Conservation (phyloP, 2,888 invertebrate genomes). For the Amiota communis region DNA sequence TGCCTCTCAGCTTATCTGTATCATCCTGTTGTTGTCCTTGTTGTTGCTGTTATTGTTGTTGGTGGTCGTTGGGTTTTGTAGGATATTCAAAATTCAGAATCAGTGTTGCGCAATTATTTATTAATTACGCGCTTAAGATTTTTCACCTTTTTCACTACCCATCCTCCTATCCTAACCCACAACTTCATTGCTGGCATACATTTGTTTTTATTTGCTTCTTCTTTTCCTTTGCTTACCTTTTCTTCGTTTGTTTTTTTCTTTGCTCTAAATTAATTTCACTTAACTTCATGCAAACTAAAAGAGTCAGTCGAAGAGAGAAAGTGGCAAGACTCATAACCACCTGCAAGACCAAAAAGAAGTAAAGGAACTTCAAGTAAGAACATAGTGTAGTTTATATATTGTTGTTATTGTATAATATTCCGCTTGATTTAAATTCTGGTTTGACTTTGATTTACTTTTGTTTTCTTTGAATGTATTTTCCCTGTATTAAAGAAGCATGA, state of each 20-base stretch:
- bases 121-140: slow-evolving; percentile 51
- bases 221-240: too few relatives aligned
- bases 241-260: not conserved
- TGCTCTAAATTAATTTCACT: slow-evolving; percentile 42
- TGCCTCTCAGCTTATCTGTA: too few relatives aligned
- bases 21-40: too few relatives aligned
- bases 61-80: not conserved
- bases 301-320: too few relatives aligned
- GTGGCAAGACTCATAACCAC: not conserved
- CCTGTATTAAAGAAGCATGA: not conserved
- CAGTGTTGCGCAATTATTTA: slow-evolving; percentile 54
- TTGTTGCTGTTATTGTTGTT: not conserved
- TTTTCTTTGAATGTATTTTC: too few relatives aligned
- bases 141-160: slow-evolving; percentile 18
- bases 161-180: not conserved
- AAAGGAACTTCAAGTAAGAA: too few relatives aligned
- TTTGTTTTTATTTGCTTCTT: not conserved
- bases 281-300: not conserved
- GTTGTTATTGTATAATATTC: too few relatives aligned
- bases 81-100: slow-evolving; percentile 41
- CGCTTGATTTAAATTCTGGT: not conserved
- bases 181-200: not conserved
- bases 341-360: not conserved
- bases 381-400: too few relatives aligned
- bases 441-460: not conserved